These are phyloP conservation scores for Pygocentrus nattereri DNA, from an alignment of 2,797 vertebrate species.

Conservation along the genomic window DNA sequence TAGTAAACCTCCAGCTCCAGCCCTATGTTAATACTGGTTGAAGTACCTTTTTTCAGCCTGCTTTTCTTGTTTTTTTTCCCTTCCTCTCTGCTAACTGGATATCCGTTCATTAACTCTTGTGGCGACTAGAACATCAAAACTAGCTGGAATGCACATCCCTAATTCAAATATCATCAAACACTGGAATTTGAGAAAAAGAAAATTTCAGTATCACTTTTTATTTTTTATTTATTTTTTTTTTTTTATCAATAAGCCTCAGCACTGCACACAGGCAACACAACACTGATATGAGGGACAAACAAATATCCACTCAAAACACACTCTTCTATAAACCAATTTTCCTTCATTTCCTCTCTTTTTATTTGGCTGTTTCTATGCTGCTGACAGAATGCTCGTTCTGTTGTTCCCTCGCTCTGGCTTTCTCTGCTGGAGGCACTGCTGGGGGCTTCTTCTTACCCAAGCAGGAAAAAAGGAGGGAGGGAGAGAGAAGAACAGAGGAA, in stretches of 20 bases:
- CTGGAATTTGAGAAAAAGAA: too few species aligned
- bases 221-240: too few species aligned
- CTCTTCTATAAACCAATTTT: not conserved
- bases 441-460: not conserved
- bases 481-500: not conserved
- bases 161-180: too few species aligned
- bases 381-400: not conserved
- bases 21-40: too few species aligned
- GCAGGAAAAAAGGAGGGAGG: not conserved
- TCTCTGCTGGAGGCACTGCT: constrained; percentile 17
- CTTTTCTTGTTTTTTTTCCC: too few species aligned
- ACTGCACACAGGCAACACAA: not conserved
- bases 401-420: not conserved
- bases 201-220: too few species aligned
- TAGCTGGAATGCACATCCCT: too few species aligned
- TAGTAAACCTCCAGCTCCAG: too few species aligned
- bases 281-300: not conserved
- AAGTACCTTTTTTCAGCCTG: too few species aligned
- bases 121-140: too few species aligned
- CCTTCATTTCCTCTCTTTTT: not conserved
- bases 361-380: not conserved
- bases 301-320: not conserved
- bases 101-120: too few species aligned
- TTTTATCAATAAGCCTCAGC: not conserved
- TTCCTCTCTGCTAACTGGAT: too few species aligned